A percentile compares a stretch with the other conserved stretches of the same genome.
Evolutionary conservation across 2,797 vertebrate genomes (phyloP).

Genomic region (Scarus forsteni): DNA sequence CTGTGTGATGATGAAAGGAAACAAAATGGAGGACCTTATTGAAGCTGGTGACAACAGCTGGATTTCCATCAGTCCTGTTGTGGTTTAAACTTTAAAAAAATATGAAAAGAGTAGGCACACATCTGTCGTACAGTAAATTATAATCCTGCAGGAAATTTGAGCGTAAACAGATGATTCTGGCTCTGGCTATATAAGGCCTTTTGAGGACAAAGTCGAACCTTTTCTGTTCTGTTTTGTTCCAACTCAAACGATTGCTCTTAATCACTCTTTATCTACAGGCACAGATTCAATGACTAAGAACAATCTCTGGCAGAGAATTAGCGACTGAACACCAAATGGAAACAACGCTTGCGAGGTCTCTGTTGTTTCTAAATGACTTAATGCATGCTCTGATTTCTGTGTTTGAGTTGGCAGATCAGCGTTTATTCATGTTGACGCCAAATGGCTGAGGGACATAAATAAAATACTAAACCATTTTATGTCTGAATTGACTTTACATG

Average conservation of each 20-base stretch:
- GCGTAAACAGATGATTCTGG: not conserved
- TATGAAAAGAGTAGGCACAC: conserved; percentile 2
- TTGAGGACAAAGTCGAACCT: conserved; percentile 22
- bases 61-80: conserved; percentile 4
- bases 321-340: conserved; percentile 28
- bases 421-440: conserved; percentile 39
- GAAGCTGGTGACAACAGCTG: conserved; percentile 16
- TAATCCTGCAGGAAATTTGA: not conserved
- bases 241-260: conserved; percentile 28
- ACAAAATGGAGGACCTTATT: conserved; percentile 7
- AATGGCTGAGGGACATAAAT: conserved; percentile 24
- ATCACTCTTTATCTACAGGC: conserved; percentile 41
- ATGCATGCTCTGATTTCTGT: conserved; percentile 47
- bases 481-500: conserved; percentile 21
- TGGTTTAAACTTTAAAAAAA: not conserved
- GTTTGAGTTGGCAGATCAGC: conserved; percentile 64
- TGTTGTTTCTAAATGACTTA: conserved; percentile 38
- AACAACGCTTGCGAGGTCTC: conserved; percentile 48
- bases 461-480: conserved; percentile 8
- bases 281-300: conserved; percentile 25
- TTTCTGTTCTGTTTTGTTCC: conserved; percentile 1
- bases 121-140: not conserved
- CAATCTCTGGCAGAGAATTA: conserved; percentile 31
- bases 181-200: not conserved
- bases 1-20: conserved; percentile 57